These are phyloP conservation scores for Antitype chi DNA, from an alignment of 2,888 invertebrate species.

Conservation along the genomic window DNA sequence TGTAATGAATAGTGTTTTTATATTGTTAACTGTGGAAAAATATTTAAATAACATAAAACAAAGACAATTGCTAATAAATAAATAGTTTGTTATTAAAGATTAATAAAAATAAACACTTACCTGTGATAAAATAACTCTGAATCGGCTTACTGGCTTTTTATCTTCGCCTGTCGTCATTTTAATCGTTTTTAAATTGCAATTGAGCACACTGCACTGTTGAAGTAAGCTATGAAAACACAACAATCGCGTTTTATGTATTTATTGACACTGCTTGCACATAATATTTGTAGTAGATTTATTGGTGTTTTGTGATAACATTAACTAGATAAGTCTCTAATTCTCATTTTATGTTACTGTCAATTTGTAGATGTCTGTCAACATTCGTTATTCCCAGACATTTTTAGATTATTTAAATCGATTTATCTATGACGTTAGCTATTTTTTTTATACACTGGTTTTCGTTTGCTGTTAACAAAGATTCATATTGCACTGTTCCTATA, in stretches of 20 bases:
- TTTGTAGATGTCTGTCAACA: background rate
- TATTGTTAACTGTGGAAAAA: background rate
- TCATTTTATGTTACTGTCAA: slow-evolving; percentile 24
- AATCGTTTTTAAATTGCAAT: slow-evolving; percentile 15
- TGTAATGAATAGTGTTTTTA: background rate
- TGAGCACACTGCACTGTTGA: slow-evolving; percentile 43
- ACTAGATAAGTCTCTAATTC: slow-evolving; percentile 43
- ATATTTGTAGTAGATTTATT: slow-evolving; percentile 54
- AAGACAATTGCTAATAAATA: background rate
- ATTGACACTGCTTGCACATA: slow-evolving; percentile 58
- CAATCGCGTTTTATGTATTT: slow-evolving; percentile 47
- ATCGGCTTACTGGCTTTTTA: slow-evolving; percentile 51
- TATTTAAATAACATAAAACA: background rate
- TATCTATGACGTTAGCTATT: background rate
- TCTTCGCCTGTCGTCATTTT: slow-evolving; percentile 55
- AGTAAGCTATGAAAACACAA: slow-evolving; percentile 40
- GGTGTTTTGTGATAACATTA: slow-evolving; percentile 51
- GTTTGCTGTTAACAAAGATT: background rate
- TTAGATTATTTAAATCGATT: background rate
- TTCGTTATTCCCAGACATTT: background rate
- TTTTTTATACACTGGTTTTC: background rate
- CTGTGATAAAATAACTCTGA: slow-evolving; percentile 65
- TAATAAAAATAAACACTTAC: slow-evolving; percentile 50
- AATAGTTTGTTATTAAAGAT: background rate
- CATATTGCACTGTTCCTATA: slow-evolving; percentile 34